phyloP scores from a whole-genome alignment of 2,888 invertebrate genomes.

The Diaprepes abbreviatus region DNA sequence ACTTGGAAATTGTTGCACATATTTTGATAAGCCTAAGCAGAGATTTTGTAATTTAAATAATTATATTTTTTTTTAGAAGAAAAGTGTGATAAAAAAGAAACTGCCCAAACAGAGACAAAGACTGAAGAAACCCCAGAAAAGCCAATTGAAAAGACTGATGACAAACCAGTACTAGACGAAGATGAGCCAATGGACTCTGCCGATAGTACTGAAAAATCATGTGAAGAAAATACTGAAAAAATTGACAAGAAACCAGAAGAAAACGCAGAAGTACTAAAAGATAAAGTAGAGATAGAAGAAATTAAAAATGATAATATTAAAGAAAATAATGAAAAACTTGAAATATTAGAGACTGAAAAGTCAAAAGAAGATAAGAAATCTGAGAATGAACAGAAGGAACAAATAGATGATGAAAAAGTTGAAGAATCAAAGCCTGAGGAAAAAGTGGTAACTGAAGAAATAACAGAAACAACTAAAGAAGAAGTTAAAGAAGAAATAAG shows the following conservation, averaged over 20 bases:
- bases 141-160: constrained; percentile 14
- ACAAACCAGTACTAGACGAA: constrained; percentile 23
- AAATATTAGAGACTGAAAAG: neutral
- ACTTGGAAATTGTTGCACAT: too few species aligned
- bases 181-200: constrained; percentile 9
- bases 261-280: constrained; percentile 39
- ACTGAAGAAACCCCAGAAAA: constrained; percentile 26
- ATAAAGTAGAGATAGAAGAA: constrained; percentile 18
- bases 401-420: constrained; percentile 26
- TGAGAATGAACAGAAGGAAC: neutral
- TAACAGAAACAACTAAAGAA: too few species aligned
- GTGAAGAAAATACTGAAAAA: constrained; percentile 34
- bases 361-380: neutral
- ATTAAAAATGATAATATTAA: constrained; percentile 10
- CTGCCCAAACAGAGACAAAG: constrained; percentile 9
- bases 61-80: constrained; percentile 16
- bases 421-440: constrained; percentile 10
- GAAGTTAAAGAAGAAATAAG: constrained; percentile 35
- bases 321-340: constrained; percentile 38
- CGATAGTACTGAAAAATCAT: constrained; percentile 28
- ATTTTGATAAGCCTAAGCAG: too few species aligned
- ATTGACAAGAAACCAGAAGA: constrained; percentile 37
- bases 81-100: constrained; percentile 7
- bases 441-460: constrained; percentile 30
- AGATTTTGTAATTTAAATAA: too few species aligned